A percentile compares a stretch with the other conserved stretches of the same genome.
phyloP scores from a whole-genome alignment of 2,888 invertebrate species.

The Erynnis tages region DNA sequence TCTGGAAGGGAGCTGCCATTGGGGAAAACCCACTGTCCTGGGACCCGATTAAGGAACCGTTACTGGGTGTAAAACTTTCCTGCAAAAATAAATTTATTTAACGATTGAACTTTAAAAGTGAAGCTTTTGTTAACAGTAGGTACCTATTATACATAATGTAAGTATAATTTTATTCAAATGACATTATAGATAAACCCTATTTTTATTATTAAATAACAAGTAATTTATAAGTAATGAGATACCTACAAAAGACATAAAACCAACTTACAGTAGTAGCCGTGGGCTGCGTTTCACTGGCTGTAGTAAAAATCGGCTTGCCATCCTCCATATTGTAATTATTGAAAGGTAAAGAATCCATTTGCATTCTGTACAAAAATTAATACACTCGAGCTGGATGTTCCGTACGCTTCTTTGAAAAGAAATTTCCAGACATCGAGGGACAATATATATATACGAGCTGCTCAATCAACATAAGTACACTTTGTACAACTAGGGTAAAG shows the following conservation, averaged over 20 bases:
- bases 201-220: background rate
- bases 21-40: constrained; percentile 53
- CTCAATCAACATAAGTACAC: constrained; percentile 6
- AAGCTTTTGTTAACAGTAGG: too few species aligned
- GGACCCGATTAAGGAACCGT: constrained; percentile 34
- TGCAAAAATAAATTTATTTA: constrained; percentile 28
- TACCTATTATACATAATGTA: too few species aligned
- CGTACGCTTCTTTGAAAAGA: constrained; percentile 24
- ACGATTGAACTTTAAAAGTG: too few species aligned
- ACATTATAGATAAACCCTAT: background rate
- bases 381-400: background rate
- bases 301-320: constrained; percentile 53
- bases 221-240: constrained; percentile 1
- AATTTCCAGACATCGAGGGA: constrained; percentile 7
- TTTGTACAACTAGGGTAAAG: constrained; percentile 8
- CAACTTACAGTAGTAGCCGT: constrained; percentile 49
- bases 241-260: constrained; percentile 1
- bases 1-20: constrained; percentile 51
- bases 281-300: constrained; percentile 48
- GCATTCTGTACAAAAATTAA: background rate
- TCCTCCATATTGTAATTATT: constrained; percentile 54
- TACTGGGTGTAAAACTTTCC: constrained; percentile 54
- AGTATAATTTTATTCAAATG: too few species aligned
- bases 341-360: constrained; percentile 49
- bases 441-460: constrained; percentile 9